Conservation (phyloP, 2,797 vertebrate genomes). For the Micrastur ruficollis region DNA sequence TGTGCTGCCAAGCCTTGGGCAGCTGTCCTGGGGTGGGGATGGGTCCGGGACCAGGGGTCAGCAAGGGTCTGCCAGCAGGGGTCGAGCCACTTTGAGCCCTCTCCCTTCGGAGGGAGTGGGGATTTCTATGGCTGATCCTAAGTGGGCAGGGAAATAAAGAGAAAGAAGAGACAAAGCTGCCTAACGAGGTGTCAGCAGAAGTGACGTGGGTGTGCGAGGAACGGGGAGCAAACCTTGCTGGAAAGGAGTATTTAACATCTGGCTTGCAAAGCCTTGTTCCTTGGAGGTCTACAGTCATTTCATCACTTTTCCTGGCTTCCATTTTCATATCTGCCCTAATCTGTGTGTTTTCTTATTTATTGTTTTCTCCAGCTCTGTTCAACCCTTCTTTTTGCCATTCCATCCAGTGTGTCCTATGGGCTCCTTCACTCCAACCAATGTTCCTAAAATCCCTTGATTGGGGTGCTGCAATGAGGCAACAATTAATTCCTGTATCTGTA, state of each 20-base stretch:
- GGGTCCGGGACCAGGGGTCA: neutral
- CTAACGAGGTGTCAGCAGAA: neutral
- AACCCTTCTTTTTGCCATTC: neutral
- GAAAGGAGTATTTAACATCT: neutral
- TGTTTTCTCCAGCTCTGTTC: neutral
- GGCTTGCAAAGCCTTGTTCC: neutral
- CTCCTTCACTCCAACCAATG: neutral
- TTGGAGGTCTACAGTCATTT: neutral
- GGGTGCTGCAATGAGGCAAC: neutral
- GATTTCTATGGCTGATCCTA: neutral
- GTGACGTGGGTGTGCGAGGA: neutral
- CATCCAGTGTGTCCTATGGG: neutral
- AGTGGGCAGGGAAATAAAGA: neutral
- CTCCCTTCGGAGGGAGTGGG: neutral
- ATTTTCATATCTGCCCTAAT: neutral
- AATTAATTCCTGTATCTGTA: constrained; percentile 46
- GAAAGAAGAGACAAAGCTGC: neutral
- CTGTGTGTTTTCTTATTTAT: neutral
- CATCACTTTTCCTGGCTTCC: neutral
- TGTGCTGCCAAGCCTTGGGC: neutral
- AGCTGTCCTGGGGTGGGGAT: neutral
- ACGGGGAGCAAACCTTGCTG: neutral
- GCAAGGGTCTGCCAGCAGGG: neutral
- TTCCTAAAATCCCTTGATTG: neutral
- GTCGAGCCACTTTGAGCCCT: accelerated